Base-by-base conservation (phyloP, 2,797 vertebrate species). In the Galaxias olidus region DNA sequence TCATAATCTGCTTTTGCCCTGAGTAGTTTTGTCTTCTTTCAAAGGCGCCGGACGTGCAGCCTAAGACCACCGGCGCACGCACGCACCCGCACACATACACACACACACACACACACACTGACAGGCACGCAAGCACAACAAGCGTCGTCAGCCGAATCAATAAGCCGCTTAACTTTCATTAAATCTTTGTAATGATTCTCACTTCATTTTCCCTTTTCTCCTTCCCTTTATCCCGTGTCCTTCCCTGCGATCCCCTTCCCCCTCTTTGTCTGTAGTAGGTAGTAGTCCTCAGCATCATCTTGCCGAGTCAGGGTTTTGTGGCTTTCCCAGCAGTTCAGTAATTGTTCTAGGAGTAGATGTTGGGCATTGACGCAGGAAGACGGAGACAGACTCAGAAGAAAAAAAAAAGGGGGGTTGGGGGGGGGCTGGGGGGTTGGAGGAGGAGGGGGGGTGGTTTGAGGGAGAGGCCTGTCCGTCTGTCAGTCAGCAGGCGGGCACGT, bases 1-100 rank as follows among this genome's bases (percentile, higher is more conserved):
- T 89, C 70, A 85, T 90, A 90, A 91, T 91, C 88, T 87, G 79
- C 81, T 89, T 89, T 84, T 70, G 57, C 80, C 77, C 77, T 68
- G 77, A 89, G 75, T 79, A 71, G 65, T 77, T 74, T 73, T 86
- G 72, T 70, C 81, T 86, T 82, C 63, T 64, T 63, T 74, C 56
- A 75, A 71, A 85, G 70, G 75, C 60, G 51, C 68, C 61, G 65
- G 63, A 78, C 64, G 74, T 66, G 78, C 53, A 72, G 64, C 42
- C 14, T 17, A 18, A 58, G 14, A 18, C n/a, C 10, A 40, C 54
- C 59, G 12, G 13, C 65, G 44, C 69, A 61, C 4, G 5, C 63
- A 72, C 47, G 19, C 20, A 58, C 59, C 40, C 68, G 54, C 20
- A 59, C 18, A 69, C 40, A 56, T 40, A 54, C 52, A 20, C 50